Conservation (phyloP, 2,888 invertebrate species). For the Lithophane leautieri region DNA sequence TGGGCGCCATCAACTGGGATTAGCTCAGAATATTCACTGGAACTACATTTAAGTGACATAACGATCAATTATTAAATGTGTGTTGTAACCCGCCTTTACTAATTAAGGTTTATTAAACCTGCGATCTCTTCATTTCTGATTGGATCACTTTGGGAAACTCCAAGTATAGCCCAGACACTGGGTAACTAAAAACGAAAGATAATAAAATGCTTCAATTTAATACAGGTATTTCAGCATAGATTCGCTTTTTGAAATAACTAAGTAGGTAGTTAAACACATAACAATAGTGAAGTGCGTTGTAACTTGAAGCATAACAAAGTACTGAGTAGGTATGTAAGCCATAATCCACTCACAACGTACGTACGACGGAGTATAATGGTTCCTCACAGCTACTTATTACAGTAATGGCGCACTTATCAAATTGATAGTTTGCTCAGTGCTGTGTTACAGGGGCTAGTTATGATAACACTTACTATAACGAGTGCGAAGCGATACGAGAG, state of each 20-base stretch:
- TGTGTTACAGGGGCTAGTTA: slow-evolving; percentile 10
- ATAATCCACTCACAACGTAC: neutral
- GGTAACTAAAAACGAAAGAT: neutral
- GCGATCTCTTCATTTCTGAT: too few species aligned
- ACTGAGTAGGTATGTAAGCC: neutral
- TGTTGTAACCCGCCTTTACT: neutral
- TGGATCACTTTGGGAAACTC: too few species aligned
- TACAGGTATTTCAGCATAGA: neutral
- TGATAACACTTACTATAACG: slow-evolving; percentile 17
- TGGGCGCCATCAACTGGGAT: neutral
- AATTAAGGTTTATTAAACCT: too few species aligned
- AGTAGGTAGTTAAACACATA: too few species aligned
- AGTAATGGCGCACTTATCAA: slow-evolving; percentile 56
- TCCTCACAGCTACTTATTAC: slow-evolving; percentile 12
- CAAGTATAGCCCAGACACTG: neutral
- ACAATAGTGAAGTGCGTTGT: too few species aligned
- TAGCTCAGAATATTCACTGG: neutral
- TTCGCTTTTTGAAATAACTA: neutral
- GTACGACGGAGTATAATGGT: neutral
- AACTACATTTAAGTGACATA: neutral
- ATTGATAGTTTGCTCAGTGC: slow-evolving; percentile 40
- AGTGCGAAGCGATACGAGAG: neutral
- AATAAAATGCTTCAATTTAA: neutral
- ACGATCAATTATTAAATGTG: neutral
- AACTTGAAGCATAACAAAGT: neutral